Conservation (phyloP, 2,888 invertebrate species). For the Oxystoma pomonae region DNA sequence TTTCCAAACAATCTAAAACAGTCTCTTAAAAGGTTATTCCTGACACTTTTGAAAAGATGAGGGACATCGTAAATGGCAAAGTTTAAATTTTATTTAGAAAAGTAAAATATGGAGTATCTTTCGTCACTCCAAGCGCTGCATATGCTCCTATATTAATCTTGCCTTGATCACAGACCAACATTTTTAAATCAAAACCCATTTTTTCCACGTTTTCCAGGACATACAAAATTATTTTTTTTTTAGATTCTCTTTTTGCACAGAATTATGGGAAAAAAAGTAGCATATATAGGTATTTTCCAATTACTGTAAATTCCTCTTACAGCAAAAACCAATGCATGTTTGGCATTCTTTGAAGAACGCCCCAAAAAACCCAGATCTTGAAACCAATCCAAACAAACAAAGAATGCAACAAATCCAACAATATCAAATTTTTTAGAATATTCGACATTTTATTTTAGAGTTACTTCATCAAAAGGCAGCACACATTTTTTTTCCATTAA, state of each 20-base stretch:
- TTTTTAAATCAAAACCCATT: background rate
- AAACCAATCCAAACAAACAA: no score
- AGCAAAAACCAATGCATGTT: slow-evolving; percentile 4
- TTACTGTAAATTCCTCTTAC: background rate
- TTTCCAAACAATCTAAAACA: no score
- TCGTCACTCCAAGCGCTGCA: no score
- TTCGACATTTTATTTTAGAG: background rate
- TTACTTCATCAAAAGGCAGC: slow-evolving; percentile 1
- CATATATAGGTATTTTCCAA: slow-evolving; percentile 7
- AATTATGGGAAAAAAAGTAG: slow-evolving; percentile 3
- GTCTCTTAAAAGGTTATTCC: no score
- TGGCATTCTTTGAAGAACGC: background rate
- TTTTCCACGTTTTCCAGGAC: background rate
- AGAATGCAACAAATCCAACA: no score
- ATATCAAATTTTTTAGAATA: background rate
- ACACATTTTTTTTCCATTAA: background rate
- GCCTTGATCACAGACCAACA: background rate
- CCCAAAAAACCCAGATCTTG: slow-evolving; percentile 4
- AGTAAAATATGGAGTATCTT: no score
- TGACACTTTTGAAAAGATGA: no score
- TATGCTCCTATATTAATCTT: background rate
- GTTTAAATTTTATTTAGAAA: no score
- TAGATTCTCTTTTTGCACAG: slow-evolving; percentile 2
- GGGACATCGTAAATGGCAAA: no score
- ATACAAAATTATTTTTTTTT: background rate